Conservation (phyloP, 2,888 invertebrate species). For the Ennomos fuscantarius region DNA sequence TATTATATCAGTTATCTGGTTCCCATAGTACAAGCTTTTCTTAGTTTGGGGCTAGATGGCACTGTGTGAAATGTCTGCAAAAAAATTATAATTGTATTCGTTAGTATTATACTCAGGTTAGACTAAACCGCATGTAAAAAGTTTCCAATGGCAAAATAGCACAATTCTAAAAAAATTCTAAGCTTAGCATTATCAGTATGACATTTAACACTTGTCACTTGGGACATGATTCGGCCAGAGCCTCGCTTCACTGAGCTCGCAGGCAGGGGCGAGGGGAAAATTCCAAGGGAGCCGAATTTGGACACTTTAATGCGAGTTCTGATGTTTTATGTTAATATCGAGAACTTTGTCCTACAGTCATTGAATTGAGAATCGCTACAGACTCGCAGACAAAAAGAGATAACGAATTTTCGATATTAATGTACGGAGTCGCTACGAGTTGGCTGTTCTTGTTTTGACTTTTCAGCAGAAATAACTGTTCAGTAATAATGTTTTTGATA, state of each 20-base stretch:
- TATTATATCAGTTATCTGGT: too few species aligned
- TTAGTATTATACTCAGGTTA: too few species aligned
- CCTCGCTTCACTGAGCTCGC: slow-evolving; percentile 61
- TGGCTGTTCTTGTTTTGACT: not conserved
- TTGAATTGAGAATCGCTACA: slow-evolving; percentile 54
- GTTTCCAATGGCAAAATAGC: too few species aligned
- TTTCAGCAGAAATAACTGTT: slow-evolving; percentile 1
- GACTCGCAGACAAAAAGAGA: slow-evolving; percentile 44
- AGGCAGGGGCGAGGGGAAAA: slow-evolving; percentile 60
- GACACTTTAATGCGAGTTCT: slow-evolving; percentile 84
- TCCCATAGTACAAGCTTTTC: too few species aligned
- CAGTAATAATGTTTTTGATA: not conserved
- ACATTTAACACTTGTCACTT: slow-evolving; percentile 40
- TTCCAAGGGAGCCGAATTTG: slow-evolving; percentile 70
- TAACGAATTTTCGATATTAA: slow-evolving; percentile 48
- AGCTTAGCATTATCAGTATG: too few species aligned
- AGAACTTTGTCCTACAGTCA: slow-evolving; percentile 70
- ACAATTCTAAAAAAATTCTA: too few species aligned
- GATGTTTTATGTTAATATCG: slow-evolving; percentile 83
- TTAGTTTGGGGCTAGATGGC: too few species aligned
- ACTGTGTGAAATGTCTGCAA: too few species aligned
- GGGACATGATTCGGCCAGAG: slow-evolving; percentile 43
- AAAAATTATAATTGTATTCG: too few species aligned
- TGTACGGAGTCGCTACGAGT: not conserved
- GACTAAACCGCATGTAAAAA: too few species aligned